Evolutionary conservation across 2,113 vertebrate species (phyloP), one percentile per base, ranked within the genome.

Genomic region (Trachemys scripta): DNA sequence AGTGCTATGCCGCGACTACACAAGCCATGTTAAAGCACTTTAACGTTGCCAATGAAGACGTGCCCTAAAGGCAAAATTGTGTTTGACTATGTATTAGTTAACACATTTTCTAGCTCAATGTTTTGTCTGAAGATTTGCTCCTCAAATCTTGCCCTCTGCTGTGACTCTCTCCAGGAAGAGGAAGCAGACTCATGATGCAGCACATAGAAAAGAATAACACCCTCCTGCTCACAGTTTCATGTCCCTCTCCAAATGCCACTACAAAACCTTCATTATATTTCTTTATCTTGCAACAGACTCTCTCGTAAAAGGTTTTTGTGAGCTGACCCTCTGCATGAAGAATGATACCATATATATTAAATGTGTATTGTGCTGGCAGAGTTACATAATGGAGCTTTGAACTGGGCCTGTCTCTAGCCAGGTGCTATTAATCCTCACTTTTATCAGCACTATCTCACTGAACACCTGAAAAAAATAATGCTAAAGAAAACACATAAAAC

Each of bases 61-160:
- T 50, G 50, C 50, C 50, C 50, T 24, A 57, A 65, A 42, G 1
- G 19, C 45, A 92, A 88, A 51, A 65, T 14, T 24, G 27, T 24
- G 76, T 10, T 49, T 78, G 20, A 47, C 76, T 35, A 62, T 62
- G 92, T 7, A 10, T 3, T 7, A 87, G 13, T 20, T 54, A 90
- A 22, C 9, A 27, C 31, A 0, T 53, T 88, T 81, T 83, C 45
- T 86, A 92, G 8, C 45, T 90, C 42, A 10, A 16, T 53, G 16
- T 31, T 82, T 0, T 0, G 11, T 76, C n/a, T 88, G 62, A 38
- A 8, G n/a, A n/a, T 27, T 1, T 2, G 13, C 49, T 59, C 69
- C 89, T 90, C 80, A 87, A n/a, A 69, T 62, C 10, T 59, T 45
- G 25, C 10, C 75, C 24, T 45, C 59, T 17, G 51, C 56, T 76